phyloP scores from a whole-genome alignment of 2,797 vertebrate genomes.

The Tachyglossus aculeatus region DNA sequence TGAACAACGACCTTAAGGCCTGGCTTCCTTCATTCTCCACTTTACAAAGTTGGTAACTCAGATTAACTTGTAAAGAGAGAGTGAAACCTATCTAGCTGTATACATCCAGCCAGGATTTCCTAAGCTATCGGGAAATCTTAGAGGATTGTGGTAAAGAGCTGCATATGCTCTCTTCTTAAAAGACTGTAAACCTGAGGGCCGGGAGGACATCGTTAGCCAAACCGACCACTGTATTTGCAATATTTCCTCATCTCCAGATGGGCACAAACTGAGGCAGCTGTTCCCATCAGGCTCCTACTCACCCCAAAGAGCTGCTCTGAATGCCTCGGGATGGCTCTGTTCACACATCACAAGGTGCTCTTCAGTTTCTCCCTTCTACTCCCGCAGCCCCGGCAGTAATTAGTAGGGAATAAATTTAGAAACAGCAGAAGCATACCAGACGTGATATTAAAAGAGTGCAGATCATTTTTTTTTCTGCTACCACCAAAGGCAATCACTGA shows the following conservation, averaged over 20 bases:
- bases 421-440: not conserved
- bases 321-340: not conserved
- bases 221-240: not conserved
- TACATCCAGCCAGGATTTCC: not conserved
- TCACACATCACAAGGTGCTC: not conserved
- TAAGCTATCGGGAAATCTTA: not conserved
- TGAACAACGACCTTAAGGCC: not conserved
- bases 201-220: not conserved
- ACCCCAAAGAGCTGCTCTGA: not conserved
- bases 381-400: not conserved
- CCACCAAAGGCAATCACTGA: not conserved
- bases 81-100: not conserved
- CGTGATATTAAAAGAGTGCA: not conserved
- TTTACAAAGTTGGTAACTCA: not conserved
- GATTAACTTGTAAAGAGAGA: not conserved
- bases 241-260: too few relatives aligned
- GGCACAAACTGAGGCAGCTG: not conserved
- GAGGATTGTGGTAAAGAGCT: not conserved
- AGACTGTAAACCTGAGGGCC: not conserved
- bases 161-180: not conserved
- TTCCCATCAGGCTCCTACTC: not conserved
- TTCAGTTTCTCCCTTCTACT: not conserved
- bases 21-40: not conserved
- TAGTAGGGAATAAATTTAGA: conserved; percentile 42
- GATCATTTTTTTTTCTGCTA: not conserved